Conservation (phyloP, 2,797 vertebrate species). For the Hephaestus fuliginosus region DNA sequence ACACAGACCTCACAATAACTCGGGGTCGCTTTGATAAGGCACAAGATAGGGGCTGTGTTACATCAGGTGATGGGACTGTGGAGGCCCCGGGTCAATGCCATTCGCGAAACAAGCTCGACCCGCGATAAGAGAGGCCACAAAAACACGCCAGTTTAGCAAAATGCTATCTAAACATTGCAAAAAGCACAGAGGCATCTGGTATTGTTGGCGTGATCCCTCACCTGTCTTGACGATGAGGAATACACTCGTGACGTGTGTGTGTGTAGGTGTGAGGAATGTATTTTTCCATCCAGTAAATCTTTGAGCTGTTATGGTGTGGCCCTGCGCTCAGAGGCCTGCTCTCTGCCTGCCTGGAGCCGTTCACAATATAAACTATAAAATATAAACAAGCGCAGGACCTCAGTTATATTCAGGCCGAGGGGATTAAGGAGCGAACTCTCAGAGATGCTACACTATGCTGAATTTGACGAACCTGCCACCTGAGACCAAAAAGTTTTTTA, state of each 20-base stretch:
- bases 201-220: constrained; percentile 51
- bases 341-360: constrained; percentile 26
- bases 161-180: constrained; percentile 69
- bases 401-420: not conserved
- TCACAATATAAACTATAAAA: constrained; percentile 50
- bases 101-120: constrained; percentile 30
- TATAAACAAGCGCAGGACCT: constrained; percentile 44
- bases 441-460: constrained; percentile 4
- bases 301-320: constrained; percentile 28
- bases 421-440: not conserved
- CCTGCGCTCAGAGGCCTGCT: constrained; percentile 16
- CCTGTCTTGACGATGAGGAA: constrained; percentile 50
- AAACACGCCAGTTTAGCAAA: constrained; percentile 60
- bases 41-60: constrained; percentile 16
- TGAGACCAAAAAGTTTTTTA: not conserved
- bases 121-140: constrained; percentile 48
- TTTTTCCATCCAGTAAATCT: constrained; percentile 66
- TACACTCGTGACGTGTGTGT: constrained; percentile 25
- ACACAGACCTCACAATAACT: constrained; percentile 37
- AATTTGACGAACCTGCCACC: constrained; percentile 19
- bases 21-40: constrained; percentile 52
- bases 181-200: constrained; percentile 46
- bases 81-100: constrained; percentile 46
- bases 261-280: constrained; percentile 62
- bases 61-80: constrained; percentile 11